phyloP scores from a whole-genome alignment of 2,888 invertebrate genomes.

The Bellardia bayeri region DNA sequence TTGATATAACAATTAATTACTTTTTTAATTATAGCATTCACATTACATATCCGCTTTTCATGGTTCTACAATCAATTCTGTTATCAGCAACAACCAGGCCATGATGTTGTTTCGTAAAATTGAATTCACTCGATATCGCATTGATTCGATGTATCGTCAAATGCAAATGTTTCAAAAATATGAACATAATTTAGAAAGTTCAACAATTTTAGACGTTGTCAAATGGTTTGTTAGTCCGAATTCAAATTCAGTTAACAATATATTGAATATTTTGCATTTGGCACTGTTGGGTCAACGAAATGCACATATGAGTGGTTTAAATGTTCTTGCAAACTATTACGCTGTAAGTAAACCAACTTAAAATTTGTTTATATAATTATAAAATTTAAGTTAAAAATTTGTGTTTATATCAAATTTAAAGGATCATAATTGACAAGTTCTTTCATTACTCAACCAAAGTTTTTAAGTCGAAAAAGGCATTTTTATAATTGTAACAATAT shows the following conservation, averaged over 20 bases:
- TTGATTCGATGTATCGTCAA: slow-evolving; percentile 85
- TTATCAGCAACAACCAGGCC: slow-evolving; percentile 84
- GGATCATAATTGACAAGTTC: too few species aligned
- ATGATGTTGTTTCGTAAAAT: slow-evolving; percentile 87
- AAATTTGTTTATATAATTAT: neutral
- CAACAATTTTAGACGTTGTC: slow-evolving; percentile 89
- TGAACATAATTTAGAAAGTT: slow-evolving; percentile 85
- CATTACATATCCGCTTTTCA: slow-evolving; percentile 76
- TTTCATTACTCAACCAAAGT: too few species aligned
- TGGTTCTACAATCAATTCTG: slow-evolving; percentile 74
- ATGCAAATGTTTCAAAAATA: slow-evolving; percentile 86
- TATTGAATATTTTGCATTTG: slow-evolving; percentile 87
- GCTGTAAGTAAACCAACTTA: slow-evolving; percentile 41
- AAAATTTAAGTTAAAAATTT: too few species aligned
- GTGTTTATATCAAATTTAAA: too few species aligned
- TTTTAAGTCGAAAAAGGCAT: too few species aligned
- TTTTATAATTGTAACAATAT: too few species aligned
- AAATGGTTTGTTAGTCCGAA: slow-evolving; percentile 87
- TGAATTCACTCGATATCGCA: slow-evolving; percentile 85
- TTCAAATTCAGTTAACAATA: slow-evolving; percentile 86
- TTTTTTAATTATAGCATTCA: slow-evolving; percentile 71
- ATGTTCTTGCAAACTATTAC: slow-evolving; percentile 41
- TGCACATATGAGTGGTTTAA: slow-evolving; percentile 82
- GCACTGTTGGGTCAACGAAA: slow-evolving; percentile 78
- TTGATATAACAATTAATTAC: neutral